Percentiles rank a stretch among this genome's conserved stretches.
Conservation (phyloP, 2,797 vertebrate species). For the Falco biarmicus region DNA sequence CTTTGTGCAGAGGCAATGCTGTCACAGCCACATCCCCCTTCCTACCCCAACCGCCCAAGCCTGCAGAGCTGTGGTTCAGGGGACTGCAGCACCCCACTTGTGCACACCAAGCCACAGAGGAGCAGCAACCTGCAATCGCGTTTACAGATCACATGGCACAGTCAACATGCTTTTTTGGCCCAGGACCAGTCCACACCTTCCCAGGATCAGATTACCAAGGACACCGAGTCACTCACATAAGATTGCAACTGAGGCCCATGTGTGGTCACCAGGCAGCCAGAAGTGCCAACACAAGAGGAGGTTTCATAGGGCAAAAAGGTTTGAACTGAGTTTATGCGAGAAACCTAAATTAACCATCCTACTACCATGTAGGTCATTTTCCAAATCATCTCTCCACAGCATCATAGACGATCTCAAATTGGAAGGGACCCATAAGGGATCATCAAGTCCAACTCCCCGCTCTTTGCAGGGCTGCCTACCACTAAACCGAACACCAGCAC, state of each 20-base stretch:
- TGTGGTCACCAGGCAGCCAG: not conserved
- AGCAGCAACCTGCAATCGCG: fast-evolving
- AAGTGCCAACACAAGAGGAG: not conserved
- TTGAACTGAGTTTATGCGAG: not conserved
- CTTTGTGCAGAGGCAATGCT: fast-evolving
- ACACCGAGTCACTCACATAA: fast-evolving
- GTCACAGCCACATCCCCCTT: not conserved
- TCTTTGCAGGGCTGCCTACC: too few species aligned
- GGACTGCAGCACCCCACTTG: not conserved
- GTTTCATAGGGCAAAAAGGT: not conserved
- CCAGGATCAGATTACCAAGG: not conserved
- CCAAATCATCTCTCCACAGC: not conserved
- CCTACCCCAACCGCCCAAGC: not conserved
- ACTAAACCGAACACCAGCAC: too few species aligned
- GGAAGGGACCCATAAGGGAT: too few species aligned
- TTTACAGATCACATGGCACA: not conserved
- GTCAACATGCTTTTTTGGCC: fast-evolving
- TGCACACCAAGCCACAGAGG: fast-evolving
- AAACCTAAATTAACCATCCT: constrained; percentile 32
- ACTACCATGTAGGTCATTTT: not conserved
- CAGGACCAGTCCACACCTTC: not conserved
- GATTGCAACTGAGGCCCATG: not conserved
- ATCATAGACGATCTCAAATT: too few species aligned
- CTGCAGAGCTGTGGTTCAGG: fast-evolving
- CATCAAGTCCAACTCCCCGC: too few species aligned